Evolutionary conservation across 2,888 invertebrate species (phyloP).

Genomic region (Himalopsyche tibetana): DNA sequence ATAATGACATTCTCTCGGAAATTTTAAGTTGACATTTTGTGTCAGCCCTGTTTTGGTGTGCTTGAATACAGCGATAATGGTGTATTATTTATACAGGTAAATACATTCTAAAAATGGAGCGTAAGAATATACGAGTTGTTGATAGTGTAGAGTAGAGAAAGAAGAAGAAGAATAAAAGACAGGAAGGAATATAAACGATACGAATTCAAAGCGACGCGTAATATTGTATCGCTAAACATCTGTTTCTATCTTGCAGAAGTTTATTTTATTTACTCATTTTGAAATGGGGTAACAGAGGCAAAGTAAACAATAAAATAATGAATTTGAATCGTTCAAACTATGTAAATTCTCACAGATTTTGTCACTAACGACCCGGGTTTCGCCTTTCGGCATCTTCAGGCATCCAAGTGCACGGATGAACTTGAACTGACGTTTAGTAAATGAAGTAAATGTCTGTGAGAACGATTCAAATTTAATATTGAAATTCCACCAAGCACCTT

Average conservation of each 20-base stretch:
- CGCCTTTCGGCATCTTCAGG: too few species aligned
- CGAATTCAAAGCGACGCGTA: conserved; percentile 9
- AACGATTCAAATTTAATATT: too few species aligned
- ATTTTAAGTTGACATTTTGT: not conserved
- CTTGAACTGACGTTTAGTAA: too few species aligned
- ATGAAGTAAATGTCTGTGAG: too few species aligned
- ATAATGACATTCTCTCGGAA: too few species aligned
- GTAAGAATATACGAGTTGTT: conserved; percentile 14
- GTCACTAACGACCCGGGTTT: too few species aligned
- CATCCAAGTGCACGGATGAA: too few species aligned
- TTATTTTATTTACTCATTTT: not conserved
- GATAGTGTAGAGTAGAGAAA: not conserved
- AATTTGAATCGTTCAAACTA: too few species aligned
- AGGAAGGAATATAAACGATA: conserved; percentile 31
- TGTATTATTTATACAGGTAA: not conserved
- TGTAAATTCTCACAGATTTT: too few species aligned
- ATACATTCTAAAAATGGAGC: not conserved
- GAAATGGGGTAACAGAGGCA: not conserved
- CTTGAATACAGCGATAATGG: conserved; percentile 19
- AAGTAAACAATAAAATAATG: too few species aligned
- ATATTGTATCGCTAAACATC: conserved; percentile 1
- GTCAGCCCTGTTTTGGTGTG: not conserved
- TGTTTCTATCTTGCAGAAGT: not conserved
- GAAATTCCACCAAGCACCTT: too few species aligned
- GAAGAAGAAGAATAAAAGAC: conserved; percentile 10